Conservation (phyloP, 2,797 vertebrate species). For the Mastacembelus armatus region DNA sequence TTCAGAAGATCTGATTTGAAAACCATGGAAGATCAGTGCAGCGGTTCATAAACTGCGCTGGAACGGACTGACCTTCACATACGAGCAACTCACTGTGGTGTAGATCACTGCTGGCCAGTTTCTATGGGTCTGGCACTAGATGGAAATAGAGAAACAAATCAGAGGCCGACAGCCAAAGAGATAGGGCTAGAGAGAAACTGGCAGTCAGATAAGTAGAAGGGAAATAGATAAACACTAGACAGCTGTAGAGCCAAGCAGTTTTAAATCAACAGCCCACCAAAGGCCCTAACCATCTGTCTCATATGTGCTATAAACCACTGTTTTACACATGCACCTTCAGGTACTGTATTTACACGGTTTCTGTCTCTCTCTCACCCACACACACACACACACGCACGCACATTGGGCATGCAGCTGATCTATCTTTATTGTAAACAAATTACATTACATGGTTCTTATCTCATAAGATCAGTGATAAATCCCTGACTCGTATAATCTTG, state of each 20-base stretch:
- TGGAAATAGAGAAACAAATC: constrained; percentile 45
- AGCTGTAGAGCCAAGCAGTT: constrained; percentile 56
- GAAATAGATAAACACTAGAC: constrained; percentile 49
- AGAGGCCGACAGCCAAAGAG: constrained; percentile 44
- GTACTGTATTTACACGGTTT: background rate
- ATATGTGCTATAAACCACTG: constrained; percentile 21
- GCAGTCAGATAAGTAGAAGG: constrained; percentile 53
- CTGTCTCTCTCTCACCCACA: too few species aligned
- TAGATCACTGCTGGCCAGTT: constrained; percentile 36
- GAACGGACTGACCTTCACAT: constrained; percentile 42
- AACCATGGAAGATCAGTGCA: constrained; percentile 7
- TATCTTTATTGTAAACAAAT: constrained; percentile 13
- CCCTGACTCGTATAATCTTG: background rate
- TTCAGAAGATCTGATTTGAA: constrained; percentile 12
- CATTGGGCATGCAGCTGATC: background rate
- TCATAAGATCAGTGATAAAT: background rate
- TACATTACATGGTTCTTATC: constrained; percentile 1
- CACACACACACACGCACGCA: background rate
- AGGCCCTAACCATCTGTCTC: constrained; percentile 55
- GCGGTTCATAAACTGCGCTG: constrained; percentile 9
- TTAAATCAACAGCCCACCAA: constrained; percentile 45
- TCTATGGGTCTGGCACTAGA: constrained; percentile 33
- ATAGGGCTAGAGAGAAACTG: constrained; percentile 41
- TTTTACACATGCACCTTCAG: constrained; percentile 23
- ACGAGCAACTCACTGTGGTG: constrained; percentile 23